Percentiles rank a stretch among this genome's conserved stretches.
Evolutionary conservation across 2,888 invertebrate species (phyloP).

Genomic region (Empis livida): DNA sequence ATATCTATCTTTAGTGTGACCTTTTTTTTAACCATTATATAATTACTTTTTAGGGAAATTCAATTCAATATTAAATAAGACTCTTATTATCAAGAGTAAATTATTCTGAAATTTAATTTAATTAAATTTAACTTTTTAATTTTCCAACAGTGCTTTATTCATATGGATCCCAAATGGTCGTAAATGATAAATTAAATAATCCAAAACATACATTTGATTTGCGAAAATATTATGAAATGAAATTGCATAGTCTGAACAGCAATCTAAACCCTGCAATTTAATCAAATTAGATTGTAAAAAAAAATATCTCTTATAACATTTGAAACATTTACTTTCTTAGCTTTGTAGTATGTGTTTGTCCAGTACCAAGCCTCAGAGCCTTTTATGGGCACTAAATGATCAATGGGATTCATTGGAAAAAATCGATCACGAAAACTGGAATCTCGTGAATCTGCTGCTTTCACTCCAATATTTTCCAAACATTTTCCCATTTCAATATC

Average conservation of each 20-base stretch:
- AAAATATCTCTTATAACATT: not conserved
- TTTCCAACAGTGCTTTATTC: too few species aligned
- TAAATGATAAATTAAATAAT: constrained; percentile 83
- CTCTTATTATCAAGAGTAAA: too few species aligned
- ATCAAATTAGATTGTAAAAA: not conserved
- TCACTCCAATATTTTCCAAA: constrained; percentile 70
- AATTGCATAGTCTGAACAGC: constrained; percentile 82
- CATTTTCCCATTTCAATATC: constrained; percentile 50
- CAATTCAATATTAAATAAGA: too few species aligned
- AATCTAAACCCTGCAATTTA: constrained; percentile 56
- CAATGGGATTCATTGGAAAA: constrained; percentile 27
- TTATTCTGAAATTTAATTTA: too few species aligned
- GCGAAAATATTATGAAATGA: constrained; percentile 86
- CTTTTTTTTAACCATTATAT: too few species aligned
- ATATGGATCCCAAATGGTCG: constrained; percentile 54
- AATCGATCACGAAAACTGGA: constrained; percentile 79
- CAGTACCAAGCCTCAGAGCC: too few species aligned
- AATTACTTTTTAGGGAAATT: too few species aligned
- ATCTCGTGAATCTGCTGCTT: constrained; percentile 85
- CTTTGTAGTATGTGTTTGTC: constrained; percentile 72
- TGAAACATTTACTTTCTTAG: constrained; percentile 42
- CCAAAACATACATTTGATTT: constrained; percentile 82
- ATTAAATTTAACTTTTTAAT: too few species aligned
- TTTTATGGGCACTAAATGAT: constrained; percentile 47
- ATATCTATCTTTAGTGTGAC: too few species aligned